Evolutionary conservation across 2,888 invertebrate species (phyloP).

Genomic region (Chrysodeixis includens): DNA sequence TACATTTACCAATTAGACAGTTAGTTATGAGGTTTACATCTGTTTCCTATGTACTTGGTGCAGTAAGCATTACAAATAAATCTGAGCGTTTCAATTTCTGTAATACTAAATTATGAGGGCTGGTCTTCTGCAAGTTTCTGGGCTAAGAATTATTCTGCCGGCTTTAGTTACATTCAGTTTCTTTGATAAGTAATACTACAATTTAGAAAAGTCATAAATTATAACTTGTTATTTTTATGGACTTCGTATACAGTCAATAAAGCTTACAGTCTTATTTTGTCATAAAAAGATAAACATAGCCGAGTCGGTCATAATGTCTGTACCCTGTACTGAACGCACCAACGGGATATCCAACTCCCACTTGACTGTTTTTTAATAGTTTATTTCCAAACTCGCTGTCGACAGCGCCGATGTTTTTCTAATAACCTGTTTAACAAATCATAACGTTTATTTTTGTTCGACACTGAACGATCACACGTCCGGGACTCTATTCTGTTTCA

Average conservation of each 20-base stretch:
- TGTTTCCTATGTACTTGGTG: constrained; percentile 48
- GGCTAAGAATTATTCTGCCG: neutral
- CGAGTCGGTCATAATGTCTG: constrained; percentile 39
- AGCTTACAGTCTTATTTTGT: neutral
- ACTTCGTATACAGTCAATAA: constrained; percentile 1
- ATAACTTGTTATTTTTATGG: neutral
- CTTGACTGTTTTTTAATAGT: constrained; percentile 71
- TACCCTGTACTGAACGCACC: constrained; percentile 34
- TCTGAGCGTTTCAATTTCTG: constrained; percentile 21
- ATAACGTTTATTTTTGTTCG: constrained; percentile 87
- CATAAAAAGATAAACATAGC: constrained; percentile 29
- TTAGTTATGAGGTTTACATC: constrained; percentile 60
- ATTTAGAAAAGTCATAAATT: neutral
- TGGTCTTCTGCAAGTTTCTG: neutral
- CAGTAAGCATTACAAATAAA: constrained; percentile 27
- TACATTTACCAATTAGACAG: constrained; percentile 49
- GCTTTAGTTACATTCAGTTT: neutral
- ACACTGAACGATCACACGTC: constrained; percentile 85
- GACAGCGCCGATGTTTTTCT: constrained; percentile 83
- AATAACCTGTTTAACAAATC: constrained; percentile 87
- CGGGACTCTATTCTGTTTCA: constrained; percentile 86
- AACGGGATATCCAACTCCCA: constrained; percentile 46
- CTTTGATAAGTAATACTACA: neutral
- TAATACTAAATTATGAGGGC: neutral
- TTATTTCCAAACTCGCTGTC: constrained; percentile 77